phyloP scores from a whole-genome alignment of 2,888 invertebrate species.

The Taenaris catops region DNA sequence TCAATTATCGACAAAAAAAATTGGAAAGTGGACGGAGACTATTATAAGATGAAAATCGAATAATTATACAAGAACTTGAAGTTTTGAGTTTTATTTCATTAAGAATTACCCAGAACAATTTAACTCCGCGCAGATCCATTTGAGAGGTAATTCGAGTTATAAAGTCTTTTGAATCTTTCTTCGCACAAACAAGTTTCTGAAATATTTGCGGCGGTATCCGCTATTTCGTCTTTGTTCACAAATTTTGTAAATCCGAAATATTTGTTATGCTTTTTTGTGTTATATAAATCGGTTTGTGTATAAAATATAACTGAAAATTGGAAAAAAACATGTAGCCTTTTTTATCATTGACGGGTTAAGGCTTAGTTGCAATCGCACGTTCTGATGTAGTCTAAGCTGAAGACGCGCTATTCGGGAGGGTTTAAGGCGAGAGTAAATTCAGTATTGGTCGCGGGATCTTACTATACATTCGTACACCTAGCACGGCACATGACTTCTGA shows the following conservation, averaged over 20 bases:
- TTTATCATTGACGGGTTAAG: no score
- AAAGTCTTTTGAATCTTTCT: conserved; percentile 15
- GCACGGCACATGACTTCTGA: no score
- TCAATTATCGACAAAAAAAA: no score
- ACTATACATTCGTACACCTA: no score
- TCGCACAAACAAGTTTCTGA: conserved; percentile 7
- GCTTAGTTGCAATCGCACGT: no score
- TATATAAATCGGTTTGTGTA: no score
- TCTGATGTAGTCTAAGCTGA: no score
- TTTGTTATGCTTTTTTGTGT: not conserved
- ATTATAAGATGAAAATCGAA: conserved; percentile 4
- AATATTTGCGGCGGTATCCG: conserved; percentile 2
- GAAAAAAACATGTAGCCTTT: no score
- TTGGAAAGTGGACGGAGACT: conserved; percentile 1
- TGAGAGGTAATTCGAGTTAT: conserved; percentile 16
- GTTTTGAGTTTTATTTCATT: conserved; percentile 14
- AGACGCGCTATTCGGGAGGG: no score
- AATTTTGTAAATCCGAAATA: not conserved
- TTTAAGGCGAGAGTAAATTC: no score
- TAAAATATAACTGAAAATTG: no score
- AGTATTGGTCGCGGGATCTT: no score
- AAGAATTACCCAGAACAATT: conserved; percentile 13
- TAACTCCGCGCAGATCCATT: conserved; percentile 14
- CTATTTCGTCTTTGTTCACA: conserved; percentile 2
- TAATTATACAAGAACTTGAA: conserved; percentile 4